These are phyloP conservation scores for Sarcophaga rosellei DNA, from an alignment of 2,888 invertebrate genomes.

Conservation along the genomic window DNA sequence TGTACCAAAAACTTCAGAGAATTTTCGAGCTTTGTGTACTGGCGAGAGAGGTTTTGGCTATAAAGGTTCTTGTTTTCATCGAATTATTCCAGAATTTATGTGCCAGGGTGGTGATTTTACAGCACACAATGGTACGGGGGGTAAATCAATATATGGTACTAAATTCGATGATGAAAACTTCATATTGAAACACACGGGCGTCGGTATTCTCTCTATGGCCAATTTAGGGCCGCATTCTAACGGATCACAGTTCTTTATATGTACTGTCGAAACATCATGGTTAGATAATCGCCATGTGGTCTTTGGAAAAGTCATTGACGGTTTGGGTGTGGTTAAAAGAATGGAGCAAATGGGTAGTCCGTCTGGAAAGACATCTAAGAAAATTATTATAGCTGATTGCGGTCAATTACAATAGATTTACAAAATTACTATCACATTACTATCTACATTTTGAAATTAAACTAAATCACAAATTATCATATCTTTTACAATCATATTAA, in stretches of 20 bases:
- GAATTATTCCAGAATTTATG: slow-evolving; percentile 98
- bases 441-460: neutral
- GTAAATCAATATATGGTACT: slow-evolving; percentile 92
- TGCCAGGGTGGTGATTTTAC: slow-evolving; percentile 98
- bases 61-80: slow-evolving; percentile 95
- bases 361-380: slow-evolving; percentile 90
- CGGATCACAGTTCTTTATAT: slow-evolving; percentile 98
- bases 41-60: slow-evolving; percentile 97
- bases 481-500: no score
- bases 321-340: slow-evolving; percentile 94
- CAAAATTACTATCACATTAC: no score
- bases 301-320: slow-evolving; percentile 93
- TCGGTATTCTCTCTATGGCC: slow-evolving; percentile 96
- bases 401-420: slow-evolving; percentile 81
- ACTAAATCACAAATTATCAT: slow-evolving; percentile 1
- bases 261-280: slow-evolving; percentile 95
- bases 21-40: slow-evolving; percentile 97
- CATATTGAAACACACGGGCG: slow-evolving; percentile 93
- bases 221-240: slow-evolving; percentile 97
- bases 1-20: slow-evolving; percentile 96
- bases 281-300: slow-evolving; percentile 96
- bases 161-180: slow-evolving; percentile 99
- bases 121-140: slow-evolving; percentile 85
- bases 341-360: slow-evolving; percentile 90
- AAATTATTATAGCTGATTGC: slow-evolving; percentile 89